phyloP scores from a whole-genome alignment of 2,113 vertebrate genomes.

The Microtus pennsylvanicus region DNA sequence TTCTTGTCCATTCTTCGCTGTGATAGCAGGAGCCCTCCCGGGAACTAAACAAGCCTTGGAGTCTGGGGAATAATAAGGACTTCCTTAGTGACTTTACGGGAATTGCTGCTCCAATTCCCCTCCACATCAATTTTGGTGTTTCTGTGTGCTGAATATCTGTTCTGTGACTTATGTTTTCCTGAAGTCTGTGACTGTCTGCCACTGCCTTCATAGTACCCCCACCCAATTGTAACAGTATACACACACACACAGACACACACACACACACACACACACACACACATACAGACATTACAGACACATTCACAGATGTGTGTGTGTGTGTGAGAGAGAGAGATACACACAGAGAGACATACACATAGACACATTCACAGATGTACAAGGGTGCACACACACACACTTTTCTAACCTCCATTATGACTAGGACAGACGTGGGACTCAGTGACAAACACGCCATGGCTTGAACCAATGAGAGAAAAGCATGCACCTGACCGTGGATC shows the following conservation, averaged over 20 bases:
- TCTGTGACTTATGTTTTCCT: background rate
- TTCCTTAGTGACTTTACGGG: background rate
- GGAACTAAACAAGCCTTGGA: background rate
- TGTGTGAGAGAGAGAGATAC: too few relatives aligned
- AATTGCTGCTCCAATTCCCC: background rate
- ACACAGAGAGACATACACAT: too few relatives aligned
- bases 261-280: too few relatives aligned
- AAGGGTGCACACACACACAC: background rate
- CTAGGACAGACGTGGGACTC: background rate
- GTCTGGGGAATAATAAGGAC: background rate
- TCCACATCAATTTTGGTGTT: too few relatives aligned
- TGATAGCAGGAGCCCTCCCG: accelerated
- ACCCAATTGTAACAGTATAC: background rate
- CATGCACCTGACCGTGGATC: background rate
- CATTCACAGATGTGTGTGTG: too few relatives aligned
- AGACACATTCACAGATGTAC: too few relatives aligned
- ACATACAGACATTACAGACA: too few relatives aligned
- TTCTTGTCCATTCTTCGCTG: background rate
- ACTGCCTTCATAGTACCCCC: background rate
- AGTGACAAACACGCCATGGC: background rate
- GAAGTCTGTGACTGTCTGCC: background rate
- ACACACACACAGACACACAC: background rate
- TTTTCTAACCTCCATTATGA: background rate
- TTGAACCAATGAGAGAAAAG: background rate
- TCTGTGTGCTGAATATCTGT: background rate